Percentiles rank a stretch among this genome's conserved stretches.
Conservation (phyloP, 2,113 vertebrate species). For the Dromas ardeola region DNA sequence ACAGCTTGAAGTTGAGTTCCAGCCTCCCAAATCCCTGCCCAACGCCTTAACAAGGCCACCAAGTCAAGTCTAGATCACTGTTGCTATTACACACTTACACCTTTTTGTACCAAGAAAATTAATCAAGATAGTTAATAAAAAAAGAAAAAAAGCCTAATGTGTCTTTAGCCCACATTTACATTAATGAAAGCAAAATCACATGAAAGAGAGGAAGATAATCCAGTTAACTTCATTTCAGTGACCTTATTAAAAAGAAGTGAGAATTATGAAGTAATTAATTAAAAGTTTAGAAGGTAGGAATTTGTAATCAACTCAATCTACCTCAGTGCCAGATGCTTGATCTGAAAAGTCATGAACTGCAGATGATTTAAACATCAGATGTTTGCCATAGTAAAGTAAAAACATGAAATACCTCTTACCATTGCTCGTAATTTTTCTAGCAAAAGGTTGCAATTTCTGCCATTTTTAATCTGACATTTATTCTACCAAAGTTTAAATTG, state of each 20-base stretch:
- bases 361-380: neutral
- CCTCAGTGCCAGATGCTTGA: neutral
- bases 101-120: neutral
- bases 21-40: neutral
- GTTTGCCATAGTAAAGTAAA: neutral
- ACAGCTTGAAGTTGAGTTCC: neutral
- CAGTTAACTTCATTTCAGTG: neutral
- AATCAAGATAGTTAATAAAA: too few species aligned
- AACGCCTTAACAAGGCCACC: accelerated
- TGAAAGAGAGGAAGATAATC: neutral
- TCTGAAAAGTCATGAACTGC: neutral
- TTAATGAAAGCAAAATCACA: neutral
- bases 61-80: too few species aligned
- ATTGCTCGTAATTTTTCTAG: neutral
- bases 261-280: slow-evolving; percentile 2
- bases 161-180: neutral
- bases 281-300: neutral
- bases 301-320: neutral
- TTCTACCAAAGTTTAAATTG: neutral
- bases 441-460: neutral
- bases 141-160: neutral
- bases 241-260: neutral
- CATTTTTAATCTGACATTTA: neutral
- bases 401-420: neutral
- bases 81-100: too few species aligned